Evolutionary conservation across 2,113 vertebrate genomes (phyloP).

Genomic region (Neolamprologus tretocephalus): DNA sequence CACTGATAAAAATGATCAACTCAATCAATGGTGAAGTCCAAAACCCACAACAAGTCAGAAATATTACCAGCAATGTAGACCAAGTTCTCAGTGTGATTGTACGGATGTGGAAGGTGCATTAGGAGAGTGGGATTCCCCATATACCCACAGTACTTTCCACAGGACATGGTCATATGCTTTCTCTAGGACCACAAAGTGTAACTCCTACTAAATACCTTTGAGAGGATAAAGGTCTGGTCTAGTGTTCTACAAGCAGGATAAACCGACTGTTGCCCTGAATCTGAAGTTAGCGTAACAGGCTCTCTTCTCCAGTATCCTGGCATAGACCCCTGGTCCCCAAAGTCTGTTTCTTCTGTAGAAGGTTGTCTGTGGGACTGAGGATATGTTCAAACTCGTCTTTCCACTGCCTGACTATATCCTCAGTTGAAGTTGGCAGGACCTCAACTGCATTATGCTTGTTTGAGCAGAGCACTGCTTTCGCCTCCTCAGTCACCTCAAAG

Average conservation of each 20-base stretch:
- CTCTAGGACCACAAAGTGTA: neutral
- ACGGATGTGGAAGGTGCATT: neutral
- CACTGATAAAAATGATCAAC: neutral
- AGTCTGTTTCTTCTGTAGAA: neutral
- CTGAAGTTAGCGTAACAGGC: neutral
- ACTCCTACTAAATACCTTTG: neutral
- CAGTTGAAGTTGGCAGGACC: neutral
- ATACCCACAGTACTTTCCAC: neutral
- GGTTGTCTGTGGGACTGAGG: neutral
- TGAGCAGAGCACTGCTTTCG: neutral
- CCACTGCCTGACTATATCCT: neutral
- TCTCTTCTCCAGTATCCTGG: neutral
- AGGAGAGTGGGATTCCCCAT: rapidly evolving
- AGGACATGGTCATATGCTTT: neutral
- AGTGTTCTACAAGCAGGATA: neutral
- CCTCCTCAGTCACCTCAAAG: neutral
- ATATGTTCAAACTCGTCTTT: neutral
- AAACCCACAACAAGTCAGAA: neutral
- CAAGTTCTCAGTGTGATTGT: neutral
- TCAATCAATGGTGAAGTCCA: neutral
- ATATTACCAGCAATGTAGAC: neutral
- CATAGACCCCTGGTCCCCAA: neutral
- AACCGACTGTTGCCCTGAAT: neutral
- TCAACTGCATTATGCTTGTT: rapidly evolving
- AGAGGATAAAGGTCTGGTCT: neutral